phyloP scores from a whole-genome alignment of 2,797 vertebrate species.

The Perodicticus potto region DNA sequence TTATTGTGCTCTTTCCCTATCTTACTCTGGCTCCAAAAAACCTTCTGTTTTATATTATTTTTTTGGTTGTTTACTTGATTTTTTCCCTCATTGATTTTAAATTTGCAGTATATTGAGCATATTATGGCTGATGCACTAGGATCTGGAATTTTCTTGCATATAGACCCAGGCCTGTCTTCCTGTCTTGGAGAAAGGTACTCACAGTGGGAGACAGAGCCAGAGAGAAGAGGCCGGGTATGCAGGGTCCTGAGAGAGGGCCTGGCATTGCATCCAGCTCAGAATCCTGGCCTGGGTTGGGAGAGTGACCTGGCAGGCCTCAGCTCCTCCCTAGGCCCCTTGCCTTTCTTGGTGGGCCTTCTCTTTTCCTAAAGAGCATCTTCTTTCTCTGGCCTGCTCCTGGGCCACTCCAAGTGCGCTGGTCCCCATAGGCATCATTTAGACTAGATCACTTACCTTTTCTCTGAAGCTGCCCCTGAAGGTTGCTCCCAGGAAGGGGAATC shows the following conservation, averaged over 20 bases:
- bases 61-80: constrained; percentile 76
- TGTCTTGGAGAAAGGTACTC: not conserved
- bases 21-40: constrained; percentile 47
- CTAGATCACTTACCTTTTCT: not conserved
- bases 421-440: not conserved
- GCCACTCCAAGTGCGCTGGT: not conserved
- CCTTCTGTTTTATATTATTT: constrained; percentile 63
- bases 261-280: not conserved
- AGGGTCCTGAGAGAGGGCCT: not conserved
- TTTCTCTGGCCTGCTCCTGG: not conserved
- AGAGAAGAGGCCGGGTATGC: not conserved
- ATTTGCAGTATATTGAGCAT: constrained; percentile 80
- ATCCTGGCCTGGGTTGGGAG: not conserved
- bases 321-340: not conserved
- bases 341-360: not conserved
- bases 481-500: constrained; percentile 64
- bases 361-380: constrained; percentile 4
- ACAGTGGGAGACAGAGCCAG: not conserved
- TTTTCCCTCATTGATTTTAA: constrained; percentile 75
- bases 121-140: constrained; percentile 62
- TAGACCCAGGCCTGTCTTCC: not conserved
- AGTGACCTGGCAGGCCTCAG: not conserved
- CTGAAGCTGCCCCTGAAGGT: not conserved
- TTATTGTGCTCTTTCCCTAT: not conserved
- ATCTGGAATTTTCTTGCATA: constrained; percentile 59